A percentile compares a stretch with the other conserved stretches of the same genome.
Conservation (phyloP, 2,113 vertebrate species). For the Poicephalus gulielmi region DNA sequence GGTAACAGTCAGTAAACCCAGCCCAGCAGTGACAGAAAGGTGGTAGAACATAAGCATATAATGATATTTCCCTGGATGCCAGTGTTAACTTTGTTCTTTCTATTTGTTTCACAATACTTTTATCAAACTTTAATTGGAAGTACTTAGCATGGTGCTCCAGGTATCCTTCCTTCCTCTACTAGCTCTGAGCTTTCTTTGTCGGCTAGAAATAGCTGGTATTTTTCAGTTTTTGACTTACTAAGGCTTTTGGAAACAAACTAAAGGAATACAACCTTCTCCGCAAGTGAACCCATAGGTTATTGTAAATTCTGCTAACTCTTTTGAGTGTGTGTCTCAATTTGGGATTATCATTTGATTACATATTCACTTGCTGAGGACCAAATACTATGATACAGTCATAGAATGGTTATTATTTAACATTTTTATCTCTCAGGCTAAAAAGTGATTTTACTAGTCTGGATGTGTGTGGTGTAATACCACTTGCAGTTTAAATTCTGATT, state of each 20-base stretch:
- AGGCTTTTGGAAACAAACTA: background rate
- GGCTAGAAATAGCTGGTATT: background rate
- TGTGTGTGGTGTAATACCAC: background rate
- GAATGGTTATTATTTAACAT: too few species aligned
- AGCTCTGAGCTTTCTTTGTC: background rate
- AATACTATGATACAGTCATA: background rate
- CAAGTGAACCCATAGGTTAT: background rate
- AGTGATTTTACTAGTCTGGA: background rate
- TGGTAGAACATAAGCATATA: background rate
- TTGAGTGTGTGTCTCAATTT: background rate
- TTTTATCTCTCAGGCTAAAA: background rate
- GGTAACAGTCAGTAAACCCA: background rate
- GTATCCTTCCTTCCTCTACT: background rate
- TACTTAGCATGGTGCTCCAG: background rate
- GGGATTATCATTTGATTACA: background rate
- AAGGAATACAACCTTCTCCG: background rate
- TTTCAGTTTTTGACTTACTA: background rate
- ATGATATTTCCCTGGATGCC: background rate
- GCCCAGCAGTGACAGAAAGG: background rate
- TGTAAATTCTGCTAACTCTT: background rate
- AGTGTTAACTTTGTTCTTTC: background rate
- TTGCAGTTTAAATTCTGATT: background rate
- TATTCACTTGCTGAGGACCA: background rate
- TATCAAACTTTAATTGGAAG: background rate
- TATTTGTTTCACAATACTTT: background rate